These are phyloP conservation scores for Sebastes variabilis DNA, from an alignment of 2,797 vertebrate genomes.

Conservation along the genomic window DNA sequence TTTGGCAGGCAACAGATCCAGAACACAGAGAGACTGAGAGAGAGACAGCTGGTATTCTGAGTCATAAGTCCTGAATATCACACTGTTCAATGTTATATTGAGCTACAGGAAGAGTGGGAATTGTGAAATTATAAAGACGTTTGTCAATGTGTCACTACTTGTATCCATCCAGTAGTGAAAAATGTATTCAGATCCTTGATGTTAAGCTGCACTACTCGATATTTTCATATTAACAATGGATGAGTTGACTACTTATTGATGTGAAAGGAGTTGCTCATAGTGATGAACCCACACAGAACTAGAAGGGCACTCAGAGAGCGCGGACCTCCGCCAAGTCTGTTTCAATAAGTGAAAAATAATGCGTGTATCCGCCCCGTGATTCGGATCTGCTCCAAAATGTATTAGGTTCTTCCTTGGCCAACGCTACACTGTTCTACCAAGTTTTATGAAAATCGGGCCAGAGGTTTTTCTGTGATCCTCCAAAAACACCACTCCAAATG, in stretches of 20 bases:
- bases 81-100: constrained; percentile 30
- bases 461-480: neutral
- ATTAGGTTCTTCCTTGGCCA: neutral
- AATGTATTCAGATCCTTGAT: neutral
- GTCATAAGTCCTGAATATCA: constrained; percentile 32
- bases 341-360: no score
- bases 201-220: neutral
- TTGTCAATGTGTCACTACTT: neutral
- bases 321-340: no score
- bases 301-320: no score
- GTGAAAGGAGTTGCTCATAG: neutral
- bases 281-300: no score
- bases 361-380: neutral
- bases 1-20: constrained; percentile 35
- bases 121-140: neutral
- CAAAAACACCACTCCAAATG: neutral
- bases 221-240: neutral
- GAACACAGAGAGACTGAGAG: constrained; percentile 14
- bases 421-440: neutral
- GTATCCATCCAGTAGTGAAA: neutral
- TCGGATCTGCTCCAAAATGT: neutral
- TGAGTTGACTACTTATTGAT: neutral
- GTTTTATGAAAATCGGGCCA: neutral
- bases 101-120: neutral
- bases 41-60: constrained; percentile 71